Evolutionary conservation across 2,888 invertebrate species (phyloP).

Genomic region (Acrocera orbiculus): DNA sequence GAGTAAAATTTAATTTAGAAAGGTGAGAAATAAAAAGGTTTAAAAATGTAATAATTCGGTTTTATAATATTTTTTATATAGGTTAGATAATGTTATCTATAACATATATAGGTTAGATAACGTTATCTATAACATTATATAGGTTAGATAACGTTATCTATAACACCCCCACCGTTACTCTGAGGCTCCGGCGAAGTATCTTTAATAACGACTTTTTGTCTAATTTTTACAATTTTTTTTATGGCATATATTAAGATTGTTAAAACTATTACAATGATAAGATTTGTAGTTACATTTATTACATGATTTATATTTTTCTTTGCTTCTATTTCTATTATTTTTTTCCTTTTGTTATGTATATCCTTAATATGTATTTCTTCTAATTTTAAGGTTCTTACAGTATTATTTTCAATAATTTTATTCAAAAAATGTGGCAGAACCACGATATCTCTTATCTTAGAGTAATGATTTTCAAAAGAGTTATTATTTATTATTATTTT

Average conservation of each 20-base stretch:
- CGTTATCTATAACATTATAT: too few species aligned
- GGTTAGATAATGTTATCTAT: too few species aligned
- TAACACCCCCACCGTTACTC: conserved; percentile 1
- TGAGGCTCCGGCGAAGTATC: not conserved
- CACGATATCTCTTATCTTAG: too few species aligned
- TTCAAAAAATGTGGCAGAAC: not conserved
- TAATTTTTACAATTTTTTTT: not conserved
- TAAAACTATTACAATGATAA: conserved; percentile 1
- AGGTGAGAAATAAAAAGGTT: too few species aligned
- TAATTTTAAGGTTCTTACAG: not conserved
- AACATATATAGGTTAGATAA: too few species aligned
- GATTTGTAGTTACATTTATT: not conserved
- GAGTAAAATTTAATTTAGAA: too few species aligned
- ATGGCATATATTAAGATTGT: not conserved
- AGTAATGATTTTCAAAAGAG: too few species aligned
- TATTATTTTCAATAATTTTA: conserved; percentile 1
- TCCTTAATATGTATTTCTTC: conserved; percentile 1
- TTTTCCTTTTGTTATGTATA: not conserved
- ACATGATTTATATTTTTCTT: not conserved
- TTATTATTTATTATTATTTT: not conserved
- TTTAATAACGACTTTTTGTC: not conserved
- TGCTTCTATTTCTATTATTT: not conserved
- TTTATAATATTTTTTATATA: too few species aligned
- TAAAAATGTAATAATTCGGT: too few species aligned
- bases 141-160: too few species aligned